Evolutionary conservation across 2,888 invertebrate species (phyloP), one percentile per base, ranked within the genome.

Genomic region (Lepidonotus clava): DNA sequence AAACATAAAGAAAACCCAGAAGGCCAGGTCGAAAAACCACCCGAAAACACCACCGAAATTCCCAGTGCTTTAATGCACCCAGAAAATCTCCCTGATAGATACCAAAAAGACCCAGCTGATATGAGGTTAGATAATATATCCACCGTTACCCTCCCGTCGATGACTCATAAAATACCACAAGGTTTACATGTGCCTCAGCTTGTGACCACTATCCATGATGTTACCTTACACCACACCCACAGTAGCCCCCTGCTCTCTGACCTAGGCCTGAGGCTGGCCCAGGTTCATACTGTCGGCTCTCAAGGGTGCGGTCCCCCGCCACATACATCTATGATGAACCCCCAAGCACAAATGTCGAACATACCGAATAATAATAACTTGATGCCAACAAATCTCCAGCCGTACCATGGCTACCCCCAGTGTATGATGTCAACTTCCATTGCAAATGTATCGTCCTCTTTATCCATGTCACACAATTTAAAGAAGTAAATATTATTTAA

Each of bases 381-480:
- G 71, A 71, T 71, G 71, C n/a, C n/a, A 34, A 14, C 36, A 34
- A 71, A 71, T 38, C 21, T 71, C 36, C 71, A 71, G 38, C 71
- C 71, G 24, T 71, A 71, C 38, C 71, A 71, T 1, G 38, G 71
- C 11, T 71, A 71, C 18, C 71, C 71, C 1, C 71, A 71, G 38
- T 71, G 71, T n/a, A 71, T 71, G 71, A 71, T 71, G 71, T 71
- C 71, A 5, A 6, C 21, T 4, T 18, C 66, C 4, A 32, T 32
- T 24, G 21, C 71, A 2, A 38, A 38, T 36, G 38, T 18, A 21
- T 71, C 71, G 11, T 18, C 71, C 36, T 71, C 71, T n/a, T 8
- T n/a, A 11, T 36, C 71, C 34, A 71, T 71, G 71, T 71, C 71
- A 21, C 71, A 71, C 38, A 34, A 8, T 18, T 36, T 36, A 38